Base-by-base conservation (phyloP, 2,888 invertebrate genomes). In the Lycocerus yunnanus region DNA sequence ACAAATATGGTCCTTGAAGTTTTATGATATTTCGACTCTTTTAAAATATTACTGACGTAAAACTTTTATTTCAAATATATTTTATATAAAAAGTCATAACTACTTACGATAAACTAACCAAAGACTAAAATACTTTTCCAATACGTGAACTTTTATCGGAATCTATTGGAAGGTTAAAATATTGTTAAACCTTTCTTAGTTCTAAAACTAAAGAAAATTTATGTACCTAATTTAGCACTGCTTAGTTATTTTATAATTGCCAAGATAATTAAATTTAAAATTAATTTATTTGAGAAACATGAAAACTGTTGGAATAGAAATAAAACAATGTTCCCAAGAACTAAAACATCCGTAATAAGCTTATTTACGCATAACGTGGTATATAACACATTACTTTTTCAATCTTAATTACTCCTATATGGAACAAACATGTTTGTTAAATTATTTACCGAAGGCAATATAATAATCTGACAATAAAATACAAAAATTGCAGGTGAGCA, bases 1-100 rank as follows among this genome's bases (percentile, higher is more conserved):
- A 73, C 69, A 73, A 73, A 73, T 73, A 73, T 69, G 68, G 69
- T 68, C 24, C 73, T 73, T 69, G 73, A 73, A 73, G 65, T 73
- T 73, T 27, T 66, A 61, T 66, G 59, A 69, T 68, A 60, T 66
- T 65, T 59, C 59, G 63, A 67, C 71, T 72, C 68, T 68, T 63
- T 71, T 67, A 67, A 72, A 72, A 66, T 72, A 68, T 66, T 66
- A 58, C 58, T 66, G 71, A 71, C 65, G 58, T 71, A 63, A 21
- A 63, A 20, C 58, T 71, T 71, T 63, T 63, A 63, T 63, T 63
- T 63, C 18, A 63, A 63, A 18, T 63, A 63, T 63, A 43, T 63
- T 63, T 63, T 63, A 63, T 63, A 63, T 63, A 63, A 18, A 63
- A 43, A 43, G 43, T 43, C n/a, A n/a, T 43, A 43, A 43, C 43